Conservation (phyloP, 2,113 vertebrate genomes). For the Megalops atlanticus region DNA sequence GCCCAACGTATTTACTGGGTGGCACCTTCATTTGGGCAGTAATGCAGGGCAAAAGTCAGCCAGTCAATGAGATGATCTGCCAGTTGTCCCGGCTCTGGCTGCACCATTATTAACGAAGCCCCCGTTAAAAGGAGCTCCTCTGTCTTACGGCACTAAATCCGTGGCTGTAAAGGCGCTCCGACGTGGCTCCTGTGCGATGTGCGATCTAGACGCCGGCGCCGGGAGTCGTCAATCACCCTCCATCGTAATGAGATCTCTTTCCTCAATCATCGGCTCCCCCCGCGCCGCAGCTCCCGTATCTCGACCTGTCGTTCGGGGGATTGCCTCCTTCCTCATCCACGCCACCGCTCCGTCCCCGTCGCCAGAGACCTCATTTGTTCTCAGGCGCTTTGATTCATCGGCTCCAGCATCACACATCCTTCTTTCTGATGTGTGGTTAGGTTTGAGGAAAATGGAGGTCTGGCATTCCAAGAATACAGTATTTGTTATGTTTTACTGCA, state of each 20-base stretch:
- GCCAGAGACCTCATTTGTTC: constrained; percentile 6
- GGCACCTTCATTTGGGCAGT: background rate
- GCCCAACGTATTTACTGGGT: background rate
- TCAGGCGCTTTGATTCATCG: background rate
- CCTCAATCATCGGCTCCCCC: background rate
- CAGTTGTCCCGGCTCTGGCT: background rate
- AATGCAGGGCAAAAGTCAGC: background rate
- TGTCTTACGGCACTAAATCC: background rate
- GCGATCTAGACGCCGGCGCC: background rate
- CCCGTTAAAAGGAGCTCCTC: background rate
- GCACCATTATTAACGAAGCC: background rate
- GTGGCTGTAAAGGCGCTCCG: background rate
- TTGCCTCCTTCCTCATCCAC: constrained; percentile 5
- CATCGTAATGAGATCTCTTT: constrained; percentile 20
- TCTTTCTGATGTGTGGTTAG: background rate
- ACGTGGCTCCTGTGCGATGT: background rate
- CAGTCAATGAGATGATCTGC: background rate
- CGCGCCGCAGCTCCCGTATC: background rate
- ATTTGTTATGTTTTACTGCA: background rate
- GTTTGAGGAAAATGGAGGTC: background rate
- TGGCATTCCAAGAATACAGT: background rate
- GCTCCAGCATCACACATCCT: background rate
- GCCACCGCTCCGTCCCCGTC: background rate
- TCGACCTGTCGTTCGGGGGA: background rate
- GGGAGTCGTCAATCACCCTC: constrained; percentile 6